Conservation (phyloP, 2,888 invertebrate species). For the Noctua pronuba region DNA sequence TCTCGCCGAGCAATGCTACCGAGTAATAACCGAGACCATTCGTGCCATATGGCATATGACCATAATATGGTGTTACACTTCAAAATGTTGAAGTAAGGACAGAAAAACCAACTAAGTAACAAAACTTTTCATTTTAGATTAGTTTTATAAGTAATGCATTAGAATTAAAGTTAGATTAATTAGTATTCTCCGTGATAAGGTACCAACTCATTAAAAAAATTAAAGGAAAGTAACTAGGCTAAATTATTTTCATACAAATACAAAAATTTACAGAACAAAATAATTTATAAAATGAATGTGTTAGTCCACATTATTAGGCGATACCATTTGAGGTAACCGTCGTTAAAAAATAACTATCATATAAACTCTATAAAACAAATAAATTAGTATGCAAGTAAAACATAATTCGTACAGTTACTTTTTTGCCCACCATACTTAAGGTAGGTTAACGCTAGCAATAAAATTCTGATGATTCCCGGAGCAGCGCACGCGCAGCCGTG, state of each 20-base stretch:
- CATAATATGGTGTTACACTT: constrained; percentile 54
- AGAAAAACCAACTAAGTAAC: constrained; percentile 53
- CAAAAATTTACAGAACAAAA: neutral
- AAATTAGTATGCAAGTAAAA: constrained; percentile 11
- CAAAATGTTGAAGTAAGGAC: constrained; percentile 71
- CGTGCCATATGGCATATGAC: constrained; percentile 64
- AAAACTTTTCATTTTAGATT: neutral
- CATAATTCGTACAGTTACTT: neutral
- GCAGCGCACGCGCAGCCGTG: constrained; percentile 63
- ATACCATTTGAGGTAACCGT: neutral
- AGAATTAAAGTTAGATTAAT: neutral
- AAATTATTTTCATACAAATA: no score
- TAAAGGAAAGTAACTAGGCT: neutral
- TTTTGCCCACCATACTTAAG: constrained; percentile 62
- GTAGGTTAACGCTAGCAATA: constrained; percentile 66
- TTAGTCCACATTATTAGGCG: neutral
- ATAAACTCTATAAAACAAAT: neutral
- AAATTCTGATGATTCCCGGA: constrained; percentile 72
- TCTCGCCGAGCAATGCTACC: constrained; percentile 71
- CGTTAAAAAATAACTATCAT: neutral
- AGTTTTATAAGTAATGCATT: neutral
- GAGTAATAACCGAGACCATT: constrained; percentile 73
- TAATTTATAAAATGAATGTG: neutral
- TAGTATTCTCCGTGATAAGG: no score
- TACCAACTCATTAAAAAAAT: neutral